Evolutionary conservation across 1,140 invertebrate species (phyloP), one percentile per base, ranked within the genome.

Genomic region (Bacillus rossius): DNA sequence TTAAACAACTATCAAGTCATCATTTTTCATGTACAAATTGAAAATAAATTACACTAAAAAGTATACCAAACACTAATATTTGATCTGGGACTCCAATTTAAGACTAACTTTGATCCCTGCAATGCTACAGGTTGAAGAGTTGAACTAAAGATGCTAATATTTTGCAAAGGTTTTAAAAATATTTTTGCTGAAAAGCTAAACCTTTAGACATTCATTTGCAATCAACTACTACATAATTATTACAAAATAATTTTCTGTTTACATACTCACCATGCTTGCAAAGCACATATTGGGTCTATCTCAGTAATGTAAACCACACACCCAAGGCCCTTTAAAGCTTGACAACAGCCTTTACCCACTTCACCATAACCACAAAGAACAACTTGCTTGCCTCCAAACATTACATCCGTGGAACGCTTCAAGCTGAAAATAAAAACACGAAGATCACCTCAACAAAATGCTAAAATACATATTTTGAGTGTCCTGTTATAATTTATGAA

Each of bases 321-420:
- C 17, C 96, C 96, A 50, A 98, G 80, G 0, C 93, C 94, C 74
- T 96, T 96, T 5, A 99, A 76, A 2, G 95, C 93, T 73, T 96
- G 91, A 67, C 91, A 93, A 77, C 95, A 98, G 4, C 96, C 95
- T 80, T 99, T 98, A 20, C 96, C 96, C 29, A 99, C 96, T 81
- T 98, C 94, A 2, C 96, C 96, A 72, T 98, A 99, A 8, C 96
- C 96, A 77, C 95, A 98, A 38, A 99, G 88, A 0, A 96, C 86
- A 1, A 96, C 91, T 76, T 97, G 94, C 73, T 98, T 98, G 0
- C 96, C 96, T 29, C 94, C 96, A 74, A 98, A 96, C 96, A 99
- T 98, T 2, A 98, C 84, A 72, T 99, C 96, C 14, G 95, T 98
- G 10, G 94, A 94, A 60, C 95, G 81, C 75, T 98, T 98, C 51